These are phyloP conservation scores for Drosophila sturtevanti DNA, from an alignment of 1,140 invertebrate genomes.

Conservation along the genomic window DNA sequence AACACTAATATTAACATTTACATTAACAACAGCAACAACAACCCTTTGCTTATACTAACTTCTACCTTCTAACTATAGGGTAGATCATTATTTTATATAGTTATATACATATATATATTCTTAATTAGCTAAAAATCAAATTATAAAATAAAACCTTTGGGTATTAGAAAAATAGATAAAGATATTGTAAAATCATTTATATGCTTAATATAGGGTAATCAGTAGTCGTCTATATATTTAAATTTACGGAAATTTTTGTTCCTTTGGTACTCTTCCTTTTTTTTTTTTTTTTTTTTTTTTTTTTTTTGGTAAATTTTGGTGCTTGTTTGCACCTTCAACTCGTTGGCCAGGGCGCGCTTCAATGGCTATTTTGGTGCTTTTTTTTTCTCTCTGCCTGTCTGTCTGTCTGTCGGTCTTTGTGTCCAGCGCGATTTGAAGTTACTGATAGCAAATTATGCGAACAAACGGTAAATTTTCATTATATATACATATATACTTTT, in stretches of 20 bases:
- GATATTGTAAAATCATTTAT: no score
- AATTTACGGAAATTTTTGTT: neutral
- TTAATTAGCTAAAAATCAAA: no score
- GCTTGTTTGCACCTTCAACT: conserved; percentile 39
- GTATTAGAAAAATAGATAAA: no score
- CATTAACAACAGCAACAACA: conserved; percentile 25
- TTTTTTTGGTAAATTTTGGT: conserved; percentile 14
- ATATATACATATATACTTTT: conserved; percentile 12
- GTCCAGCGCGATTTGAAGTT: conserved; percentile 60
- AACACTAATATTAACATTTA: conserved; percentile 11
- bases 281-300: neutral
- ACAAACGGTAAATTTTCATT: conserved; percentile 68
- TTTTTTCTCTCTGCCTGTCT: no score
- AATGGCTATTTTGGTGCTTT: conserved; percentile 38
- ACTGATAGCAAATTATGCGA: conserved; percentile 75
- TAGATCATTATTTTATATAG: neutral
- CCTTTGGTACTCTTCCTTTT: neutral
- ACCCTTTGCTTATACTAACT: conserved; percentile 21
- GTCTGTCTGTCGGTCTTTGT: no score
- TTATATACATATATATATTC: no score
- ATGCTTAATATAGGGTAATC: neutral
- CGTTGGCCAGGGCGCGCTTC: conserved; percentile 60
- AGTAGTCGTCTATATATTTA: neutral
- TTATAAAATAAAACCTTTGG: no score
- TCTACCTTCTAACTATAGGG: neutral